These are phyloP conservation scores for Polypterus bichir DNA, from an alignment of 2,113 vertebrate genomes.

Conservation along the genomic window DNA sequence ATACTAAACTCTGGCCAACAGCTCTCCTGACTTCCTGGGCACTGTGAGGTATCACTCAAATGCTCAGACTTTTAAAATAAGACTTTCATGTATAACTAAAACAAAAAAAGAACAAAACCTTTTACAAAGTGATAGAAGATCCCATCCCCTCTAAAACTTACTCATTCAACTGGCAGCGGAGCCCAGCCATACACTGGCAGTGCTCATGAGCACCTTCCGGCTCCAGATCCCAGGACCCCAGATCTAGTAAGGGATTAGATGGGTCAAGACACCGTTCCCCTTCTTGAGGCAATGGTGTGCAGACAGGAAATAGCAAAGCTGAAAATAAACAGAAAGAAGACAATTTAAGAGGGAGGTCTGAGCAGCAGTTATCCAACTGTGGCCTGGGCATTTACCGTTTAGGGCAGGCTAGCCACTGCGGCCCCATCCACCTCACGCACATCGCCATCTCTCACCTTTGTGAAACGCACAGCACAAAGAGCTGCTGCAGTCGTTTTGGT, in stretches of 20 bases:
- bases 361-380: no score
- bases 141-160: conserved; percentile 26
- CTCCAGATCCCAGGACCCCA: conserved; percentile 70
- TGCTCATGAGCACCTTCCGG: conserved; percentile 56
- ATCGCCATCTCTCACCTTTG: conserved; percentile 46
- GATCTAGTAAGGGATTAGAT: conserved; percentile 62
- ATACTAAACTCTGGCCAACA: no score
- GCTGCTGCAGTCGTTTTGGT: conserved; percentile 61
- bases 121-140: no score
- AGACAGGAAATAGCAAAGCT: conserved; percentile 80
- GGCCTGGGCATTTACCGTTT: no score
- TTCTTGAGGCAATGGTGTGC: conserved; percentile 63
- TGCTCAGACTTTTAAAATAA: no score
- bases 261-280: conserved; percentile 65
- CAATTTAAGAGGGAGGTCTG: neutral
- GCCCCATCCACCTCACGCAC: no score
- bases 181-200: conserved; percentile 70
- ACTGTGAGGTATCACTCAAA: no score
- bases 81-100: no score
- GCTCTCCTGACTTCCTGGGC: no score
- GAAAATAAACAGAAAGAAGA: neutral
- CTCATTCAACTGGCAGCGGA: conserved; percentile 76
- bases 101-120: no score
- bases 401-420: no score
- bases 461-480: conserved; percentile 80